phyloP scores from a whole-genome alignment of 2,113 vertebrate genomes.

The Pollachius pollachius region DNA sequence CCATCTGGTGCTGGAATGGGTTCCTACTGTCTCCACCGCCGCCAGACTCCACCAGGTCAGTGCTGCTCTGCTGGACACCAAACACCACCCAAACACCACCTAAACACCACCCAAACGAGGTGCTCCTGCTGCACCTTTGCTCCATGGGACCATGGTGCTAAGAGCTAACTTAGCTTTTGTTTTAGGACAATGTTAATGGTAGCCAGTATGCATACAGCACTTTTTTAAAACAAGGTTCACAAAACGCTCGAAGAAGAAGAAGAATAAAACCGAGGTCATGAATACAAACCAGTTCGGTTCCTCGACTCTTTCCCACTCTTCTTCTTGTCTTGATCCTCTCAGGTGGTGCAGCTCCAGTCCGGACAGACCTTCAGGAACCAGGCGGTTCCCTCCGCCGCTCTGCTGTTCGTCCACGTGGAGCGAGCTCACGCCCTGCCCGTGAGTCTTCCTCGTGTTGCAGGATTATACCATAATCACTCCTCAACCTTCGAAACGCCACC shows the following conservation, averaged over 20 bases:
- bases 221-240: too few relatives aligned
- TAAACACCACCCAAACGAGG: too few relatives aligned
- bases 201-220: too few relatives aligned
- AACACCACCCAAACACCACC: too few relatives aligned
- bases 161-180: background rate
- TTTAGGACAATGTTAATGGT: background rate
- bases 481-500: background rate
- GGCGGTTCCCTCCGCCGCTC: conserved; percentile 75
- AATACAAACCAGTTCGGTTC: conserved; percentile 1
- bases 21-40: conserved; percentile 66
- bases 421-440: conserved; percentile 79
- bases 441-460: conserved; percentile 42
- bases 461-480: too few relatives aligned
- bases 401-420: conserved; percentile 82
- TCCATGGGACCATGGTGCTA: too few relatives aligned
- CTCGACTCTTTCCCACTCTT: background rate
- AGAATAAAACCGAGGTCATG: too few relatives aligned
- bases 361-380: conserved; percentile 78
- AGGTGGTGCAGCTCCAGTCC: conserved; percentile 81
- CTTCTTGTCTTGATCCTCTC: conserved; percentile 10
- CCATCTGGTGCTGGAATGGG: conserved; percentile 83
- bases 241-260: too few relatives aligned
- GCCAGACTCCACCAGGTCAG: conserved; percentile 82
- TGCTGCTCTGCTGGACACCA: background rate
- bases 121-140: too few relatives aligned